These are phyloP conservation scores for Percopsis omiscomaycus DNA, from an alignment of 2,797 vertebrate species.

Conservation along the genomic window DNA sequence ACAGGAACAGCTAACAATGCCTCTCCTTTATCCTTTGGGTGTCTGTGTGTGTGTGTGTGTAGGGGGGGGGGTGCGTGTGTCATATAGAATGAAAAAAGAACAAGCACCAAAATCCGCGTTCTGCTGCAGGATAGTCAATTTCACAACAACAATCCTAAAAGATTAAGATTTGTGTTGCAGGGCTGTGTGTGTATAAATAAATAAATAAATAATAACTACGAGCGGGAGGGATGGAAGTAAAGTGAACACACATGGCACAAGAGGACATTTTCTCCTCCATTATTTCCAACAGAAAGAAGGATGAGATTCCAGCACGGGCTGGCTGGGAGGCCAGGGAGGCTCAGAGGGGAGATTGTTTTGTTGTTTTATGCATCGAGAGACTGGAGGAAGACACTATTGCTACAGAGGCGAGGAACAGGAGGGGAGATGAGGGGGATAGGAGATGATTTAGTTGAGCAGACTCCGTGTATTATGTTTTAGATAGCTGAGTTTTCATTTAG, in stretches of 20 bases:
- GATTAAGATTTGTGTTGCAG: not conserved
- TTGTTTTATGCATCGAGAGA: constrained; percentile 32
- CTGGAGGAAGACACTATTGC: constrained; percentile 15
- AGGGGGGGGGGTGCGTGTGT: not conserved
- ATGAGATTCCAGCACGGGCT: constrained; percentile 32
- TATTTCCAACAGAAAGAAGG: constrained; percentile 31
- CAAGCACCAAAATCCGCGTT: too few species aligned
- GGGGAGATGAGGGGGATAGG: constrained; percentile 5
- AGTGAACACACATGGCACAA: not conserved
- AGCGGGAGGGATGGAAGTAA: too few species aligned
- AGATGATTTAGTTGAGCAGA: not conserved
- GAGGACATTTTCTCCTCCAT: constrained; percentile 19
- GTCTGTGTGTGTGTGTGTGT: too few species aligned
- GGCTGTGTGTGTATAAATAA: too few species aligned
- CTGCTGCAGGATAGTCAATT: not conserved
- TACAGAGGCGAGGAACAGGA: constrained; percentile 2
- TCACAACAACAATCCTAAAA: not conserved
- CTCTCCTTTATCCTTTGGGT: too few species aligned
- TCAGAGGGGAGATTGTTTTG: constrained; percentile 30
- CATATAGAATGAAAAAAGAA: constrained; percentile 1
- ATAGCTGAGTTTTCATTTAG: too few species aligned
- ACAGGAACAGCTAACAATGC: too few species aligned
- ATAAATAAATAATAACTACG: too few species aligned
- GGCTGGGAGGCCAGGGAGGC: constrained; percentile 11
- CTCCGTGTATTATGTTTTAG: too few species aligned